These are phyloP conservation scores for Dryococelus australis DNA, from an alignment of 2,888 invertebrate genomes.

Conservation along the genomic window DNA sequence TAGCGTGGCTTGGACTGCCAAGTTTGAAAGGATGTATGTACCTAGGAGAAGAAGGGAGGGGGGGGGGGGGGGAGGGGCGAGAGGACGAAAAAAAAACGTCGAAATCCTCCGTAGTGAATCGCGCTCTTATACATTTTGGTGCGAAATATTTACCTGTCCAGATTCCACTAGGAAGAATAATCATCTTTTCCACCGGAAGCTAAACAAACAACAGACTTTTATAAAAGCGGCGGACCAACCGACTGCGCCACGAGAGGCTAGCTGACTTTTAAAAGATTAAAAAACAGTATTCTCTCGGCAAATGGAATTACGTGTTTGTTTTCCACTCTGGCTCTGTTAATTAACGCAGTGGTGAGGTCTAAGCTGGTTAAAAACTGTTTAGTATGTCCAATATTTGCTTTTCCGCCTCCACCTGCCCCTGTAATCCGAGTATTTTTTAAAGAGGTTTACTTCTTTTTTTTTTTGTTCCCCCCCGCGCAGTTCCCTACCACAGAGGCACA, in stretches of 20 bases:
- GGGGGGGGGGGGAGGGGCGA: no score
- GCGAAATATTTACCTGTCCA: not conserved
- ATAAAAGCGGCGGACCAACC: not conserved
- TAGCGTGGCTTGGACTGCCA: no score
- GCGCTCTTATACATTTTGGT: not conserved
- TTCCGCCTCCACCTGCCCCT: slow-evolving; percentile 4
- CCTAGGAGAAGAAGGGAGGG: no score
- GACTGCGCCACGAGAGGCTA: no score
- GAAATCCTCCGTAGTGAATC: not conserved
- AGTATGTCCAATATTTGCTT: slow-evolving; percentile 16
- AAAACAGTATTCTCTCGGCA: not conserved
- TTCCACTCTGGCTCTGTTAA: not conserved
- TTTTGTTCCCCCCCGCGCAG: no score
- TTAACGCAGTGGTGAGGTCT: slow-evolving; percentile 17
- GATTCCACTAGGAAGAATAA: not conserved
- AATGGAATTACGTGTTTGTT: slow-evolving; percentile 27
- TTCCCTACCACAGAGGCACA: not conserved
- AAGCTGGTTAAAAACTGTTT: slow-evolving; percentile 26
- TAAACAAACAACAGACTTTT: not conserved
- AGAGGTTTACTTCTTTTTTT: slow-evolving; percentile 16
- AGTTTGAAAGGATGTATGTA: no score
- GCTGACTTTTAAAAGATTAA: not conserved
- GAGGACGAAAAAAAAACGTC: not conserved
- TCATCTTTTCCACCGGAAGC: not conserved
- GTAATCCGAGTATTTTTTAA: slow-evolving; percentile 16